Base-by-base conservation (phyloP, 2,888 invertebrate genomes). In the Phortica magna region DNA sequence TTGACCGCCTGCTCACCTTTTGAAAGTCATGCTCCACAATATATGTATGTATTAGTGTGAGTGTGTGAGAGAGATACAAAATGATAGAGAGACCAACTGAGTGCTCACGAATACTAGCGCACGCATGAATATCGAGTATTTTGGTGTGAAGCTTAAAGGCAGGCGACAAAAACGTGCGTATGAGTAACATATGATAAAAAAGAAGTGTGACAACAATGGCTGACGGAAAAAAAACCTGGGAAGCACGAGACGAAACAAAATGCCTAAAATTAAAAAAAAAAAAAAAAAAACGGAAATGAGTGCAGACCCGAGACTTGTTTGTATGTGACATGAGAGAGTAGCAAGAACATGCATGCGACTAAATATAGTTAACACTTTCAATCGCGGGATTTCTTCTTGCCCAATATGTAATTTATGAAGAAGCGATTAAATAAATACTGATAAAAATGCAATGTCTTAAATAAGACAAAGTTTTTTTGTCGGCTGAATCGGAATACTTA, bases 151-250 rank as follows among this genome's bases (percentile, higher is more conserved):
- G 48, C 7, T 48, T 48, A 12, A 22, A 12, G 17, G 42, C 43
- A 43, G 68, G 43, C 68, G 68, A 68, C 19, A 42, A 68, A 68
- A 68, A 68, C 68, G 68, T 68, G 68, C 68, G 48, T 68, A 68
- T 68, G 43, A 43, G 43, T 48, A 65, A 65, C 19, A 17, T 61
- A 61, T 22, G 19, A 12, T 61, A 12, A 6, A 19, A 53, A 22
- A 22, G 61, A 61, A 61, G 5, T 19, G 22, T 17, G 19, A 64
- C 22, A 64, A 64, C 64, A 64, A 64, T 31, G 31, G 14, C 64
- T 12, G 12, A 64, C 65, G 7, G 22, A 19, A 64, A 41, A n/a
- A 59, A 17, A 59, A 61, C 19, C 10, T 61, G 48, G 19, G 19
- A 17, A 61, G 31, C 61, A 61, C 61, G 61, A 61, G 61, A 61